These are phyloP conservation scores for Calliphora vomitoria DNA, from an alignment of 2,888 invertebrate genomes.

Conservation along the genomic window DNA sequence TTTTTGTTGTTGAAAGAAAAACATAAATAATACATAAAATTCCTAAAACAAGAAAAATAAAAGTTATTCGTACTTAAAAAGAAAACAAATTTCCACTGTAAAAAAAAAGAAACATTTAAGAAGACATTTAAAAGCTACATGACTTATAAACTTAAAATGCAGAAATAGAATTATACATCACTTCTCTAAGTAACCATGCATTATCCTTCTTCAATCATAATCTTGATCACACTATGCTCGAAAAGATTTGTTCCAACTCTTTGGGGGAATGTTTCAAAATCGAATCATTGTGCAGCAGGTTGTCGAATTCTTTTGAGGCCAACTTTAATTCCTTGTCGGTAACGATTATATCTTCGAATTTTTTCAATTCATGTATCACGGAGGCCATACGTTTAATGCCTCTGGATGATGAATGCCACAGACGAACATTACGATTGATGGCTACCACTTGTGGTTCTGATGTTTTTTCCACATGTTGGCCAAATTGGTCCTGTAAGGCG, in stretches of 20 bases:
- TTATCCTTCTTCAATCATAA: background rate
- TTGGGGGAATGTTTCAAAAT: slow-evolving; percentile 8
- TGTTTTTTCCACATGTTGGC: background rate
- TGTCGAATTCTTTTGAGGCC: slow-evolving; percentile 79
- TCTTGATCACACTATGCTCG: slow-evolving; percentile 76
- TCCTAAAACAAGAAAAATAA: slow-evolving; percentile 23
- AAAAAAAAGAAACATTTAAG: background rate
- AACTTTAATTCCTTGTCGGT: slow-evolving; percentile 81
- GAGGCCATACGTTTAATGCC: slow-evolving; percentile 42
- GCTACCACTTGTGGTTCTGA: slow-evolving; percentile 65
- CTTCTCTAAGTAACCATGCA: background rate
- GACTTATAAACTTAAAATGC: slow-evolving; percentile 41
- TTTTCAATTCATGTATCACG: slow-evolving; percentile 73
- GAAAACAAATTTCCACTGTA: slow-evolving; percentile 14
- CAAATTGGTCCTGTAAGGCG: background rate
- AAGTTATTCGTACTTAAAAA: background rate
- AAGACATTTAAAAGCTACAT: slow-evolving; percentile 28
- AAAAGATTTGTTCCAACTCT: slow-evolving; percentile 80
- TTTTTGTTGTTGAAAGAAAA: background rate
- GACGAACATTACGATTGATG: slow-evolving; percentile 77
- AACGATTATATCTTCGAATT: slow-evolving; percentile 81
- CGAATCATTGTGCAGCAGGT: slow-evolving; percentile 46
- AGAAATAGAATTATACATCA: slow-evolving; percentile 27
- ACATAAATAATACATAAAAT: slow-evolving; percentile 28
- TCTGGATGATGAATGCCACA: slow-evolving; percentile 51